Evolutionary conservation across 2,888 invertebrate genomes (phyloP).

Genomic region (Steromphala cineraria): DNA sequence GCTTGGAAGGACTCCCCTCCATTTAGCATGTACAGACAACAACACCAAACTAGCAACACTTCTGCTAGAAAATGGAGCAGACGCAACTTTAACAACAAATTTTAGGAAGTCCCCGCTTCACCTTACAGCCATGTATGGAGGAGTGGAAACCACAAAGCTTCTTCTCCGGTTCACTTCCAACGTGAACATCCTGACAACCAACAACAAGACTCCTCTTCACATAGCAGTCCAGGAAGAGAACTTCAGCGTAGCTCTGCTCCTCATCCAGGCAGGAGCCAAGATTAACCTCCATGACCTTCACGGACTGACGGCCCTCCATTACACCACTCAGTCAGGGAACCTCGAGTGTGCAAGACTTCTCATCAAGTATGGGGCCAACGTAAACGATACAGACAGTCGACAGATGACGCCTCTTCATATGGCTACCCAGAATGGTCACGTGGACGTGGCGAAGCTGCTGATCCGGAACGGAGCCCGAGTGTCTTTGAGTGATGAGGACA

Average conservation of each 20-base stretch:
- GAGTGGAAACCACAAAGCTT: slow-evolving; percentile 50
- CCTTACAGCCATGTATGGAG: slow-evolving; percentile 50
- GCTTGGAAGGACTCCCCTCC: slow-evolving; percentile 65
- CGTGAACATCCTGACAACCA: slow-evolving; percentile 57
- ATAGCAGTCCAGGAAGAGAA: slow-evolving; percentile 48
- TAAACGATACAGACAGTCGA: slow-evolving; percentile 55
- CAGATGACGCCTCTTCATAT: slow-evolving; percentile 61
- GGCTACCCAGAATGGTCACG: slow-evolving; percentile 48
- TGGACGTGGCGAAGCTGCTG: slow-evolving; percentile 44
- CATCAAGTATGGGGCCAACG: slow-evolving; percentile 50
- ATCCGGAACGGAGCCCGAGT: slow-evolving; percentile 51
- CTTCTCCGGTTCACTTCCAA: slow-evolving; percentile 54
- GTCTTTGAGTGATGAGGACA: slow-evolving; percentile 51
- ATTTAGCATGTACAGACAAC: slow-evolving; percentile 59
- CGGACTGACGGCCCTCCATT: slow-evolving; percentile 61
- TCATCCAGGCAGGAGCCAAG: slow-evolving; percentile 57
- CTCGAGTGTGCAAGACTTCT: slow-evolving; percentile 49
- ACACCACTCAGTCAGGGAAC: slow-evolving; percentile 47
- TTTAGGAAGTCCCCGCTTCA: slow-evolving; percentile 65
- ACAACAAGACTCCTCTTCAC: slow-evolving; percentile 61
- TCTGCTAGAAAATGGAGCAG: slow-evolving; percentile 62
- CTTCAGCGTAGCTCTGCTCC: slow-evolving; percentile 45
- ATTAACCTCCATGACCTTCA: slow-evolving; percentile 61
- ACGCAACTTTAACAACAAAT: slow-evolving; percentile 62
- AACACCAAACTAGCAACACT: slow-evolving; percentile 50